Base-by-base conservation (phyloP, 2,113 vertebrate genomes). In the Brachionichthys hirsutus region DNA sequence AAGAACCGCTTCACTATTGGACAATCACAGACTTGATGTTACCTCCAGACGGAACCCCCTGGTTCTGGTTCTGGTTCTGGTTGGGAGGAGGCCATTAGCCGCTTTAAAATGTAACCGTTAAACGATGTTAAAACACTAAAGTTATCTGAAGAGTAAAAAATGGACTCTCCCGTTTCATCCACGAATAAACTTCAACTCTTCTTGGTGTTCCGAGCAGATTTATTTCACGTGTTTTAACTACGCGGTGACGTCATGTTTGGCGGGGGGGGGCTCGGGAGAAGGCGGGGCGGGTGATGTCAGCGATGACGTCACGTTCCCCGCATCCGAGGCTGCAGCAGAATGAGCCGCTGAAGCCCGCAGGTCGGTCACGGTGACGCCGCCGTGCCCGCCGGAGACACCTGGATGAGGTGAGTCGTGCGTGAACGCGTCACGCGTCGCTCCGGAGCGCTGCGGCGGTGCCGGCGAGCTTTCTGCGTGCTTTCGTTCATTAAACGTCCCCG, bases 271-370 rank as follows among this genome's bases (percentile, higher is more conserved):
- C 59, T 73, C 60, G 34, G 38, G 61, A 18, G 6, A 13, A 35
- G 67, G 48, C 43, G 88, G 88, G 89, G 81, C 85, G 89, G 86
- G 81, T 81, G 74, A 74, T 85, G 87, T 87, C 80, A 77, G 76
- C 84, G 75, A 89, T 92, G 90, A 92, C 91, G 89, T 92, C 91
- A 91, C 87, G 89, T 86, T 89, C 90, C 88, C 81, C 87, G 89
- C 61, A 41, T n/a, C 58, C 35, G 80, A 71, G 65, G 70, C 77
- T 19, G 80, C 67, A 24, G 77, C 30, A 63, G 61, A 62, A 30
- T 54, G 54, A 62, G 14, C 57, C 30, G 65, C 75, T 1, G 4
- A n/a, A n/a, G n/a, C n/a, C n/a, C n/a, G n/a, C n/a, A n/a, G n/a
- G n/a, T n/a, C n/a, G n/a, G n/a, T n/a, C n/a, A n/a, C n/a, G n/a